Evolutionary conservation across 2,888 invertebrate species (phyloP), one percentile per base, ranked within the genome.

Genomic region (Homarus gammarus): DNA sequence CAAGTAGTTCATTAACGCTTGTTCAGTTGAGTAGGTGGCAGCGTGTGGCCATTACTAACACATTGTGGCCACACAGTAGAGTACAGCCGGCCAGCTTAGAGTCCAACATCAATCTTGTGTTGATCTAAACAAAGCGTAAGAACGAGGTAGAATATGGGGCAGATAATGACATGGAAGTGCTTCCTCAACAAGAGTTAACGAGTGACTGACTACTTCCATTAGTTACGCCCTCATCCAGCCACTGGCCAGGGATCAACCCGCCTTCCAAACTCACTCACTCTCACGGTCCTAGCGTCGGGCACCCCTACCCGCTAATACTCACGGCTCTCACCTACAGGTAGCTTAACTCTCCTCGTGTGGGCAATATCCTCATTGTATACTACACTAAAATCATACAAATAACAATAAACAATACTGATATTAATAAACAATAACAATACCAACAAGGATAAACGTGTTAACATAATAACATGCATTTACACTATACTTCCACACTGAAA

Each of bases 181-280:
- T 75, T 31, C 40, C 40, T 27, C 75, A 40, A 40, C 27, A 75
- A 44, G 10, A 36, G 75, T 75, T 75, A 38, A 75, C 75, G 44
- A 75, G 75, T 75, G 75, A 75, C 75, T 75, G 75, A 40, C 10
- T 75, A 44, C 27, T 64, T 64, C 64, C 64, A 64, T 40, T 40
- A 75, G 38, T 31, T 75, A 40, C 44, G 22, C n/a, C 22, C 27
- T 12, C 31, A 27, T 27, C 44, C 75, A n/a, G n/a, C 75, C 3
- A 3, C 27, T 3, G 75, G 27, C 75, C 75, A 75, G 75, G 33
- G 75, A 75, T n/a, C 75, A 75, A 75, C 75, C 75, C 75, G 33
- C 75, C 36, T n/a, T 38, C 73, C 36, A 36, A 15, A 27, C 64
- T 12, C 40, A 27, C 75, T 75, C 6, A 75, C 75, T 38, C 75